A percentile compares a stretch with the other conserved stretches of the same genome.
Evolutionary conservation across 2,113 vertebrate species (phyloP).

Genomic region (Pelobates fuscus): DNA sequence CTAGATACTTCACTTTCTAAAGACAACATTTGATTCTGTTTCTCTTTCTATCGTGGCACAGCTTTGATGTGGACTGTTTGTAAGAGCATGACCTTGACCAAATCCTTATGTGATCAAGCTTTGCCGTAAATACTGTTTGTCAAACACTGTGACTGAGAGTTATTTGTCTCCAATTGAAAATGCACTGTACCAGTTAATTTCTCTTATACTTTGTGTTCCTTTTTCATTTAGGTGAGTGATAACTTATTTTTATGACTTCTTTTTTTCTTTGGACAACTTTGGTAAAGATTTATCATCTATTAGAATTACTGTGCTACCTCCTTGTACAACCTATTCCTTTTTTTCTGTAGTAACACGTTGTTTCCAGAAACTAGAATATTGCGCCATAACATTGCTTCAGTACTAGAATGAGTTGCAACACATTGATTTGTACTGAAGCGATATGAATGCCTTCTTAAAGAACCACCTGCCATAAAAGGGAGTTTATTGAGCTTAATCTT

Average conservation of each 20-base stretch:
- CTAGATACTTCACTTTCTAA: constrained; percentile 99
- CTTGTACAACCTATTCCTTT: constrained; percentile 52
- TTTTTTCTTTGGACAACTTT: constrained; percentile 82
- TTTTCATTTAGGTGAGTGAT: constrained; percentile 67
- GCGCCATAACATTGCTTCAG: not conserved
- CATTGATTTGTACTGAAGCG: constrained; percentile 22
- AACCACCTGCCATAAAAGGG: not conserved
- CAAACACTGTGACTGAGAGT: constrained; percentile 75
- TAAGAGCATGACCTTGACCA: constrained; percentile 83
- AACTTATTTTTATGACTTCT: too few species aligned
- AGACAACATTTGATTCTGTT: constrained; percentile 50
- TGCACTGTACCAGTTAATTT: constrained; percentile 70
- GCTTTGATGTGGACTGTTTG: constrained; percentile 64
- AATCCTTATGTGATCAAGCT: constrained; percentile 64
- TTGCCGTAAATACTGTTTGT: constrained; percentile 63
- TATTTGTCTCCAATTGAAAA: constrained; percentile 67
- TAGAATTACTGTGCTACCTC: constrained; percentile 40
- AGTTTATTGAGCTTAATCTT: not conserved
- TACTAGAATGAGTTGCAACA: constrained; percentile 20
- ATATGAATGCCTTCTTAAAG: constrained; percentile 24
- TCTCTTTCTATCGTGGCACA: constrained; percentile 62
- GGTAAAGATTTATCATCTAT: constrained; percentile 67
- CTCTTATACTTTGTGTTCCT: constrained; percentile 66
- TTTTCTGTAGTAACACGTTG: constrained; percentile 51
- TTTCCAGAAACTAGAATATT: constrained; percentile 27